Percentiles rank a stretch among this genome's conserved stretches.
These are phyloP conservation scores for Serrognathus titanus DNA, from an alignment of 2,888 invertebrate genomes.

Conservation along the genomic window DNA sequence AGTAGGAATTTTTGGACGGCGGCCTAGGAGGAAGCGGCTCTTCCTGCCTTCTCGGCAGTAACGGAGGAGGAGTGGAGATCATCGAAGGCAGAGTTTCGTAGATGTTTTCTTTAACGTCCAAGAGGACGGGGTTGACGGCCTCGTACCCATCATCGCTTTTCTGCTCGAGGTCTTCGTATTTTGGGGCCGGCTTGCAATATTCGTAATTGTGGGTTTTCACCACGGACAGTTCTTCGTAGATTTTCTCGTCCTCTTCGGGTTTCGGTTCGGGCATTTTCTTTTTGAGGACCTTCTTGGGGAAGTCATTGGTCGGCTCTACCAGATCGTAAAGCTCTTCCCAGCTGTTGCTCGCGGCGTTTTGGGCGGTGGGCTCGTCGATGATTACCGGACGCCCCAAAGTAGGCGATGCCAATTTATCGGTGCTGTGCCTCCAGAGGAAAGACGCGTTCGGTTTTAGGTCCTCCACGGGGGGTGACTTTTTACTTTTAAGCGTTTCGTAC, in stretches of 20 bases:
- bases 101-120: slow-evolving; percentile 51
- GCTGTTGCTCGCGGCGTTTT: slow-evolving; percentile 10
- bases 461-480: neutral
- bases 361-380: neutral
- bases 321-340: slow-evolving; percentile 31
- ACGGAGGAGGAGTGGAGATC: slow-evolving; percentile 23
- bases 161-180: slow-evolving; percentile 24
- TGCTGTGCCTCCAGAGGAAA: slow-evolving; percentile 60
- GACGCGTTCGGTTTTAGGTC: slow-evolving; percentile 61
- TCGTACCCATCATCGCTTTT: slow-evolving; percentile 56
- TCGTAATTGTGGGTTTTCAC: slow-evolving; percentile 22
- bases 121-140: slow-evolving; percentile 46
- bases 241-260: slow-evolving; percentile 24
- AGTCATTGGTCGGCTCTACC: slow-evolving; percentile 22
- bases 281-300: slow-evolving; percentile 23
- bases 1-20: slow-evolving; percentile 59
- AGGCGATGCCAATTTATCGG: slow-evolving; percentile 25
- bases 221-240: slow-evolving; percentile 33
- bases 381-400: neutral
- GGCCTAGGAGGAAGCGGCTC: slow-evolving; percentile 52
- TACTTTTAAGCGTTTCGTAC: slow-evolving; percentile 30
- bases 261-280: slow-evolving; percentile 25
- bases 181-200: slow-evolving; percentile 17
- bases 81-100: slow-evolving; percentile 52
- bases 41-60: slow-evolving; percentile 42